Conservation (phyloP, 2,113 vertebrate genomes). For the Oplegnathus fasciatus region DNA sequence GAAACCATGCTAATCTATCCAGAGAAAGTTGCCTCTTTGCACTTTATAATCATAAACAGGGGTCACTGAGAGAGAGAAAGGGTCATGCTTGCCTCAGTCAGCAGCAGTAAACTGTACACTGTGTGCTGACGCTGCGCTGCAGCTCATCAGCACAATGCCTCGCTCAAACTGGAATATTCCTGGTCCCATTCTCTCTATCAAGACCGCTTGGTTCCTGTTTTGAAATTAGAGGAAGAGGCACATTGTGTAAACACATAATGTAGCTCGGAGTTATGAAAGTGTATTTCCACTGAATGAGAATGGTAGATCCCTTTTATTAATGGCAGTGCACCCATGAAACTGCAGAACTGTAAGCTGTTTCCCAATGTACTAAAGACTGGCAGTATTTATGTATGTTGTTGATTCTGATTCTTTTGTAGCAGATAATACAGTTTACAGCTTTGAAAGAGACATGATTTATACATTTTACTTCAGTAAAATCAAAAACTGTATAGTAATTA, state of each 20-base stretch:
- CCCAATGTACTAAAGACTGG: not conserved
- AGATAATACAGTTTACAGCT: not conserved
- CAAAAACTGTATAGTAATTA: not conserved
- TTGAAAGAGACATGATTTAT: not conserved
- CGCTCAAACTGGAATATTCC: conserved; percentile 61
- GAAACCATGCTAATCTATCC: conserved; percentile 6
- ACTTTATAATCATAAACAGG: conserved; percentile 33
- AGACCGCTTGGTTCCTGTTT: conserved; percentile 68
- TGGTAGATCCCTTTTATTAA: conserved; percentile 18
- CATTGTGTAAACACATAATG: conserved; percentile 51
- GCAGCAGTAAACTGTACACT: conserved; percentile 42
- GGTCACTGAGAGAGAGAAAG: conserved; percentile 5
- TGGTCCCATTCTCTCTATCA: conserved; percentile 53
- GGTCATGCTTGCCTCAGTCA: conserved; percentile 38
- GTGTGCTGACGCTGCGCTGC: conserved; percentile 61
- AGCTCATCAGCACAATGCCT: conserved; percentile 60
- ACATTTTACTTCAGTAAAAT: not conserved
- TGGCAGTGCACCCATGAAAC: not conserved
- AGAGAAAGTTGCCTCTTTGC: conserved; percentile 17
- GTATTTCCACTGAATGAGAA: conserved; percentile 28
- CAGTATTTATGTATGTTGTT: not conserved
- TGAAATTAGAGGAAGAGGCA: conserved; percentile 59
- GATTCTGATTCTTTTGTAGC: not conserved
- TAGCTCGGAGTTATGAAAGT: conserved; percentile 32
- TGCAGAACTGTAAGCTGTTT: not conserved